Conservation (phyloP, 92 coral and sea anemone species). For the Zoanthus sociatus region DNA sequence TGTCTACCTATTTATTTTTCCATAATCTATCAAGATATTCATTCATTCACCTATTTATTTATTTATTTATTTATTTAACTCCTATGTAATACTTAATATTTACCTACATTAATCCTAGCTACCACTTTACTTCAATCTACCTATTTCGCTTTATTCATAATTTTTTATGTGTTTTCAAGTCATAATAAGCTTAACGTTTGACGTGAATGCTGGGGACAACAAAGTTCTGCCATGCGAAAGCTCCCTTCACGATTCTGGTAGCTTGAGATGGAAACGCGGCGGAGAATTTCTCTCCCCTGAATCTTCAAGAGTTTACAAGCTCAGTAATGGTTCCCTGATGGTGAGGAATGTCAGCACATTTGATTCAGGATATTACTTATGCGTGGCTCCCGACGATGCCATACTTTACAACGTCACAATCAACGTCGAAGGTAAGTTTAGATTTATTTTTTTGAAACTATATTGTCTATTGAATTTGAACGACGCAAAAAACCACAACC, state of each 20-base stretch:
- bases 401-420: slow-evolving; percentile 26
- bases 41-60: too few relatives aligned
- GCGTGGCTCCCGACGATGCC: slow-evolving; percentile 2
- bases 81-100: too few relatives aligned
- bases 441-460: too few relatives aligned
- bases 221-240: slow-evolving; percentile 31
- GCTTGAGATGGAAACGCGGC: slow-evolving; percentile 33
- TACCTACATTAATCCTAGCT: too few relatives aligned
- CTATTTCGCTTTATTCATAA: not conserved
- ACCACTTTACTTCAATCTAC: not conserved
- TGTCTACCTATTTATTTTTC: too few relatives aligned
- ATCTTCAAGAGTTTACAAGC: not conserved
- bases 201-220: slow-evolving; percentile 14
- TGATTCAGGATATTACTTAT: slow-evolving; percentile 38
- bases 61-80: too few relatives aligned
- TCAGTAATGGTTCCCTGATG: slow-evolving; percentile 17
- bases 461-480: too few relatives aligned
- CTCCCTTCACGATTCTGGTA: not conserved
- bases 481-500: too few relatives aligned
- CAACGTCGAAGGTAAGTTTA: slow-evolving; percentile 14
- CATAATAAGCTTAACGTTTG: not conserved
- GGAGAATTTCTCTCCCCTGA: slow-evolving; percentile 8
- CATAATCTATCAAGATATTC: too few relatives aligned
- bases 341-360: slow-evolving; percentile 33
- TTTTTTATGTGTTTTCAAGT: not conserved